phyloP scores from a whole-genome alignment of 1,140 invertebrate genomes.

The Diorhabda sublineata region DNA sequence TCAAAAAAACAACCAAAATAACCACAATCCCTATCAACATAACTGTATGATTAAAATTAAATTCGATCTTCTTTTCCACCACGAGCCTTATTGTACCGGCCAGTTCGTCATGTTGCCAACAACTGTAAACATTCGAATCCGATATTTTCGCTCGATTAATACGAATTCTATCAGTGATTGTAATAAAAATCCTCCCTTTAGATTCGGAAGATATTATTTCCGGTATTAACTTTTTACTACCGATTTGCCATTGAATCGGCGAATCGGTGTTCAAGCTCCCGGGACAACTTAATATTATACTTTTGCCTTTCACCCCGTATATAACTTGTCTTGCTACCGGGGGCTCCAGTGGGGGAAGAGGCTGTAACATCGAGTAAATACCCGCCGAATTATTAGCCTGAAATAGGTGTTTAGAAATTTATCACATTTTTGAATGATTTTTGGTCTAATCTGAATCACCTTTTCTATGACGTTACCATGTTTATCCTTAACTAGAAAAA shows the following conservation, averaged over 20 bases:
- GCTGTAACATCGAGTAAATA: constrained; percentile 55
- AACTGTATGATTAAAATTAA: constrained; percentile 52
- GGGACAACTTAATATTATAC: constrained; percentile 51
- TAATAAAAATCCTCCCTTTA: constrained; percentile 48
- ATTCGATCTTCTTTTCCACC: constrained; percentile 50
- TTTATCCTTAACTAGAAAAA: constrained; percentile 54
- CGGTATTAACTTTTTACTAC: constrained; percentile 46
- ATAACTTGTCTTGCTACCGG: constrained; percentile 47
- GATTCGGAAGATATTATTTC: constrained; percentile 44
- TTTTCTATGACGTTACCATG: constrained; percentile 53
- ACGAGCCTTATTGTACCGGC: constrained; percentile 57
- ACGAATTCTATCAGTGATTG: constrained; percentile 48
- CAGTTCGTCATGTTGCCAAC: constrained; percentile 59
- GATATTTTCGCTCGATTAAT: constrained; percentile 49
- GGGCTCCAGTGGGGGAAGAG: constrained; percentile 47
- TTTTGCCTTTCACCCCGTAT: constrained; percentile 46
- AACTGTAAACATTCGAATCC: constrained; percentile 60
- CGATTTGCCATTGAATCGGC: constrained; percentile 52
- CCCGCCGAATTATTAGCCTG: constrained; percentile 57
- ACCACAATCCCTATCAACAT: constrained; percentile 49
- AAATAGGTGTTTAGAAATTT: neutral
- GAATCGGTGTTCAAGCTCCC: constrained; percentile 52
- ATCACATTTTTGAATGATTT: too few species aligned
- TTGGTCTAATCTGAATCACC: constrained; percentile 25
- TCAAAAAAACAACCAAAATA: constrained; percentile 48